phyloP scores from a whole-genome alignment of 2,113 vertebrate species.

The Nyctereutes procyonoides region DNA sequence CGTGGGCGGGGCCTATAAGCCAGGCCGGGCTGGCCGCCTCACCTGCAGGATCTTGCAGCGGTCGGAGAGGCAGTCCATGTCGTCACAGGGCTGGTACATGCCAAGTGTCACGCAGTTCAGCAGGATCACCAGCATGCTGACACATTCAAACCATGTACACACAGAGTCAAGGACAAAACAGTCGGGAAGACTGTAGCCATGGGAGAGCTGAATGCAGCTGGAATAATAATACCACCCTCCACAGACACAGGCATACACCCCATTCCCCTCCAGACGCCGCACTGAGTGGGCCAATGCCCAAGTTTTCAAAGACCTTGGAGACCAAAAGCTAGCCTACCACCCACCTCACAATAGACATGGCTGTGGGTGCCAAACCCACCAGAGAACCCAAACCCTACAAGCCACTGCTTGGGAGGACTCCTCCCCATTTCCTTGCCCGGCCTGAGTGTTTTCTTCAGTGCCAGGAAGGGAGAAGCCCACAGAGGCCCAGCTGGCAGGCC shows the following conservation, averaged over 20 bases:
- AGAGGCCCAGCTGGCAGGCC: neutral
- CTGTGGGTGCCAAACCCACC: neutral
- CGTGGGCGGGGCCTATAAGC: neutral
- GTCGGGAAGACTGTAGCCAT: neutral
- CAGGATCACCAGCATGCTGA: conserved; percentile 98
- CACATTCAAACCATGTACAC: conserved; percentile 95
- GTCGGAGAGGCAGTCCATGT: conserved; percentile 97
- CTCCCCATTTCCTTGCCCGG: neutral
- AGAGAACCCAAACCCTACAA: neutral
- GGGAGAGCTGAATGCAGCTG: neutral
- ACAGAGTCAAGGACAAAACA: conserved; percentile 89
- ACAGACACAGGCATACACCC: neutral
- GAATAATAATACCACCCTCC: no score
- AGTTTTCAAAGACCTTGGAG: neutral
- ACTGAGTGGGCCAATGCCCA: neutral
- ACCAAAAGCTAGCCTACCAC: neutral
- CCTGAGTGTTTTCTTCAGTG: neutral
- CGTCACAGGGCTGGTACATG: conserved; percentile 98
- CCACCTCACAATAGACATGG: neutral
- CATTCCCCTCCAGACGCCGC: neutral
- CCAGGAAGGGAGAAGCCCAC: neutral
- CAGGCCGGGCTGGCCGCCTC: conserved; percentile 66
- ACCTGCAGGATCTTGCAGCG: conserved; percentile 98
- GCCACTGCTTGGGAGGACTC: neutral
- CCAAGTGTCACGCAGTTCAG: conserved; percentile 98